Evolutionary conservation across 2,797 vertebrate genomes (phyloP), one percentile per base, ranked within the genome.

Genomic region (Holocentrus rufus): DNA sequence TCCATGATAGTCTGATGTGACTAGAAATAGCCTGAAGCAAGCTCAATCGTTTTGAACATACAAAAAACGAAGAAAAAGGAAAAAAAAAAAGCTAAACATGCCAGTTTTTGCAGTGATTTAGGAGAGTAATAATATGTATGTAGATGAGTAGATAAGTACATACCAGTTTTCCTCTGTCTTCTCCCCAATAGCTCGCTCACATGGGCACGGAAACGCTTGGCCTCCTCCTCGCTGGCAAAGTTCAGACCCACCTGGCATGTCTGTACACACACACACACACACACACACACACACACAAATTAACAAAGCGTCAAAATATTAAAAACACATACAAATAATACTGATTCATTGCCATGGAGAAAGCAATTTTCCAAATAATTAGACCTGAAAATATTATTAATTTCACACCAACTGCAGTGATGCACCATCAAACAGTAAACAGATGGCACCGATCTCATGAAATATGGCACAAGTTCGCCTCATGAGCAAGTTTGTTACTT

Each of bases 201-300:
- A 30, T 92, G 85, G 82, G 75, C 82, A 58, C 93, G 91, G 91
- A 98, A 98, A 82, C 91, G 94, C 90, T 96, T 97, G 88, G 95
- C 93, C 92, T 99, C 98, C 86, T 98, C 96, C 92, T 98, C 97
- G 74, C 72, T 97, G 91, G 97, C 94, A 92, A 98, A 99, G 94
- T 98, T 98, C 91, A 99, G 94, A 89, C 97, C 97, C 90, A 98
- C 93, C 92, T 98, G 97, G 93, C 94, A 96, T 20, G 77, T 69
- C 93, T 93, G 81, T n/a, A 20, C 18, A 65, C 74, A 81, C 10
- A 53, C 50, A 65, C 9, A 53, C n/a, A 11, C 15, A 9, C 8
- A 62, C 60, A 62, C 42, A 46, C 39, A 46, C 59, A 27, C 39
- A 61, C 59, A 27, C 25, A 27, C 56, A 58, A 2, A 25, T 23